Base-by-base conservation (phyloP, 2,113 vertebrate genomes). In the Thryonomys swinderianus region DNA sequence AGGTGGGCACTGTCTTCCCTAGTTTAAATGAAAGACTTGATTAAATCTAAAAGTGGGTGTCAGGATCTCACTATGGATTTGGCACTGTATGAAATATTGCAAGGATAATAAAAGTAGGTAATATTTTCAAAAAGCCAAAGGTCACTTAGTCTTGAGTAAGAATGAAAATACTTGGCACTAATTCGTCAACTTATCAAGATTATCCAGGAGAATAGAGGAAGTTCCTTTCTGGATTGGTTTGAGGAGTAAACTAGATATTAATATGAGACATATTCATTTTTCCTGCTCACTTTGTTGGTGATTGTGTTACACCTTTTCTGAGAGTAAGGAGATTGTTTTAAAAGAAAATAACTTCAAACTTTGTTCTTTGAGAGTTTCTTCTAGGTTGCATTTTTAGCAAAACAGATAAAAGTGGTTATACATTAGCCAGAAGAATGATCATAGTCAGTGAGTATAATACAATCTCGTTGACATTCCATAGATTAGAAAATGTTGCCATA, bases 391-490 rank as follows among this genome's bases (percentile, higher is more conserved):
- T 87, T 96, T 95, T 95, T 94, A 87, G 45, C 37, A 51, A 93
- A 96, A 91, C 89, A 88, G 79, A 95, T 59, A 89, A 21, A 94
- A 73, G 69, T 67, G 42, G 88, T 97, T 96, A 81, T 80, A 89
- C 84, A 85, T 95, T 96, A 96, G 64, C 69, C 45, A 66, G 87
- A 93, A 94, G 62, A 96, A 76, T 95, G 73, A 71, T 53, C 23
- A 82, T 27, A 93, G 69, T 23, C 62, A 84, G 30, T 86, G 34
- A 91, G 76, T 59, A 62, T 66, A 88, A 93, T 61, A 59, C 21
- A 83, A 94, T 85, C 51, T 71, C 62, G 69, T 16, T 34, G 74
- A 94, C 95, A 84, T 97, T 91, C 69, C 61, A 16, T 45, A 85
- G 62, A 93, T 96, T 96, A 94, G 62, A 93, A 80, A 89, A 83